These are phyloP conservation scores for Pollenia griseotomentosa DNA, from an alignment of 2,888 invertebrate species.

Conservation along the genomic window DNA sequence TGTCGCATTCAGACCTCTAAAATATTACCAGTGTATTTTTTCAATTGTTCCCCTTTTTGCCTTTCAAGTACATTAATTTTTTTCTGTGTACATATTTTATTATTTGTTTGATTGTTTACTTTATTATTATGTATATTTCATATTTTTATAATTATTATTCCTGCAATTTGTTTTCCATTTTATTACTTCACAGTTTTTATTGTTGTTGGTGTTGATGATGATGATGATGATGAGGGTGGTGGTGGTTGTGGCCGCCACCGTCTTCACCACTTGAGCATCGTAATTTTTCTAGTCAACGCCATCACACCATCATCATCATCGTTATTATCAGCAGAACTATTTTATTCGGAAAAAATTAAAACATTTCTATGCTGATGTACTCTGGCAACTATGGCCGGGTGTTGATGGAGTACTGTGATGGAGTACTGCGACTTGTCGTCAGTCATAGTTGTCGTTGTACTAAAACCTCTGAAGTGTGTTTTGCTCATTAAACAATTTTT, in stretches of 20 bases:
- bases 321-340: constrained; percentile 17
- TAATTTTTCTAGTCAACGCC: constrained; percentile 22
- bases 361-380: constrained; percentile 10
- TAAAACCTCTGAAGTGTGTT: constrained; percentile 60
- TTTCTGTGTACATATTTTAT: constrained; percentile 19
- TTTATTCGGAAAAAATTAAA: background rate
- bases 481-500: constrained; percentile 71
- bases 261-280: background rate
- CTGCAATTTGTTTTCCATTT: constrained; percentile 47
- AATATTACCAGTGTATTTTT: constrained; percentile 27
- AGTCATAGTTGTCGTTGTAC: constrained; percentile 25
- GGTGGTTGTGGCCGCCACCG: constrained; percentile 1
- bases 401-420: constrained; percentile 31
- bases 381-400: constrained; percentile 19
- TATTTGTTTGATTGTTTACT: constrained; percentile 48
- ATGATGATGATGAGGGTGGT: too few species aligned
- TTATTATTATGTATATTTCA: constrained; percentile 49
- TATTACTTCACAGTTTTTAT: constrained; percentile 44
- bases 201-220: constrained; percentile 19
- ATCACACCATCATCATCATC: constrained; percentile 3
- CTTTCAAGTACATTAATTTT: background rate
- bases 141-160: constrained; percentile 57
- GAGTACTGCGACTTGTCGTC: constrained; percentile 35
- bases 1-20: constrained; percentile 22
- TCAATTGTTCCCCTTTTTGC: constrained; percentile 38